These are phyloP conservation scores for Tapirus indicus DNA, from an alignment of 2,797 vertebrate genomes.

Conservation along the genomic window DNA sequence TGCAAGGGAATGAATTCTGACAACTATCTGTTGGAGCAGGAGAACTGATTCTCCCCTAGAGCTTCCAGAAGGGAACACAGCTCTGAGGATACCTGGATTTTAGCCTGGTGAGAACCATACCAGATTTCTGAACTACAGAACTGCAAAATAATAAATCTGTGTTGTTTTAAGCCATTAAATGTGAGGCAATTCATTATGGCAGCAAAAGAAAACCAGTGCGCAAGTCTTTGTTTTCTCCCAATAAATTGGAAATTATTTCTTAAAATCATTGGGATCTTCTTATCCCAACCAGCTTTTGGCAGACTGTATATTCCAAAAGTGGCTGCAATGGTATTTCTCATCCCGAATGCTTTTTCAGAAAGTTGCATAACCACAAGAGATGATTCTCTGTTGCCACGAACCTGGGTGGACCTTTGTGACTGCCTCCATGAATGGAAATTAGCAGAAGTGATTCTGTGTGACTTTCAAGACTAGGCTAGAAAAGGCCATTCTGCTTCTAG, in stretches of 20 bases:
- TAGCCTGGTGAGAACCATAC: not conserved
- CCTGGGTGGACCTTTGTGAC: not conserved
- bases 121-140: not conserved
- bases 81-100: not conserved
- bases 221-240: slow-evolving; percentile 5
- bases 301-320: not conserved
- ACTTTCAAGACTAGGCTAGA: not conserved
- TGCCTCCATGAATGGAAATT: not conserved
- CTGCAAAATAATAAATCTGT: not conserved
- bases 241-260: not conserved
- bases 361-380: not conserved
- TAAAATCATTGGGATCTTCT: not conserved
- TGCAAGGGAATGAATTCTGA: not conserved
- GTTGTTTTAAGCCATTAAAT: not conserved
- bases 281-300: not conserved
- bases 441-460: not conserved
- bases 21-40: not conserved
- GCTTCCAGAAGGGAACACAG: not conserved
- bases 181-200: not conserved
- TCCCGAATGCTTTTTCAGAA: not conserved
- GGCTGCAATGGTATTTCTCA: not conserved
- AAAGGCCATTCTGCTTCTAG: not conserved
- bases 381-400: not conserved
- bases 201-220: not conserved
- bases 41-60: not conserved